phyloP scores from a whole-genome alignment of 2,113 vertebrate genomes.

The Anhinga anhinga region DNA sequence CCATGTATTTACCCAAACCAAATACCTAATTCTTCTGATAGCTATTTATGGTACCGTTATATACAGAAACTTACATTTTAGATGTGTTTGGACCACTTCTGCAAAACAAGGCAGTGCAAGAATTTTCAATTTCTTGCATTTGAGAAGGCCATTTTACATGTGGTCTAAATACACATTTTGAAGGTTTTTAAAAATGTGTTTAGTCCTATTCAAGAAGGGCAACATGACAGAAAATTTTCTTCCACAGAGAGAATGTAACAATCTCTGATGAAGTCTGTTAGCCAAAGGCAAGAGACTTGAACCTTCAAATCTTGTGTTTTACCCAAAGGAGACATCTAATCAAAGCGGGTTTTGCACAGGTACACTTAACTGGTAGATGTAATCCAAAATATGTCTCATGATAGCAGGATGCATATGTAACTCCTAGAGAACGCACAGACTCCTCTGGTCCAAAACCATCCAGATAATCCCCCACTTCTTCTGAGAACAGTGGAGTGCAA shows the following conservation, averaged over 20 bases:
- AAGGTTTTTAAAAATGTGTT: background rate
- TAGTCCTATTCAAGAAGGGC: background rate
- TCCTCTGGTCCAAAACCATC: background rate
- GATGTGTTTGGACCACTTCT: background rate
- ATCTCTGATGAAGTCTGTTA: background rate
- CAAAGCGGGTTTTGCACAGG: background rate
- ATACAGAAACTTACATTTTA: background rate
- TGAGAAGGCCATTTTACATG: background rate
- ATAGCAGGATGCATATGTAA: background rate
- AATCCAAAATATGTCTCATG: background rate
- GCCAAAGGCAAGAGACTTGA: background rate
- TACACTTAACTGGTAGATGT: background rate
- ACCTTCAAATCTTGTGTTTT: background rate
- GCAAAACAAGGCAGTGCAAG: background rate
- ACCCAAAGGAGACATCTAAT: background rate
- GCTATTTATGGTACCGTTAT: background rate
- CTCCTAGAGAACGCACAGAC: background rate
- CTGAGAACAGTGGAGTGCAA: background rate
- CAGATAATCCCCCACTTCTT: background rate
- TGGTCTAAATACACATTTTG: fast-evolving
- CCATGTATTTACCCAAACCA: background rate
- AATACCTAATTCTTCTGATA: background rate
- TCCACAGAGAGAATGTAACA: background rate
- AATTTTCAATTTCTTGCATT: background rate
- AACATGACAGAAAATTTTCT: background rate